A percentile compares a stretch with the other conserved stretches of the same genome.
Conservation (phyloP, 1,140 invertebrate species). For the Drosophila repletoides region DNA sequence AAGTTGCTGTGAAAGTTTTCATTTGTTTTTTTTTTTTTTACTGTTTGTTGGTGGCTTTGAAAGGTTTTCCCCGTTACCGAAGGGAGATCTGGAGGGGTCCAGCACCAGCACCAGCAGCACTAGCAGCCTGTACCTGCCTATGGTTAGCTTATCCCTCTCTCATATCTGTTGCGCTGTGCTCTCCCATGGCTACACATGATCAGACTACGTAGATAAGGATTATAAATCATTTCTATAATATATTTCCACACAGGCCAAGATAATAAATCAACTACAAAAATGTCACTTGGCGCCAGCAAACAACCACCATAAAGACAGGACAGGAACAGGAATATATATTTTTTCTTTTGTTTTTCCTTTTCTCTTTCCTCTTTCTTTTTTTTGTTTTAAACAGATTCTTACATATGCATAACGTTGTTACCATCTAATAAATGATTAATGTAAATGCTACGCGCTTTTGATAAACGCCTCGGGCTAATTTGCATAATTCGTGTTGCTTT, state of each 20-base stretch:
- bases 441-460: slow-evolving; percentile 64
- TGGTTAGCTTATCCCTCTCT: neutral
- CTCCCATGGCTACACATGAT: slow-evolving; percentile 54
- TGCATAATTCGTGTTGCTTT: slow-evolving; percentile 64
- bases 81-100: no score
- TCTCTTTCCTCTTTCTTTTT: neutral
- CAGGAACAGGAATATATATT: slow-evolving; percentile 7
- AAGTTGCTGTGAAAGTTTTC: slow-evolving; percentile 52
- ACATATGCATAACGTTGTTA: slow-evolving; percentile 56
- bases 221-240: slow-evolving; percentile 77
- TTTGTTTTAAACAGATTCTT: slow-evolving; percentile 53
- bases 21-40: no score
- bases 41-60: slow-evolving; percentile 4
- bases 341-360: slow-evolving; percentile 15
- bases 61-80: slow-evolving; percentile 14
- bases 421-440: slow-evolving; percentile 70
- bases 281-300: slow-evolving; percentile 72
- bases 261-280: slow-evolving; percentile 73
- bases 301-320: slow-evolving; percentile 42
- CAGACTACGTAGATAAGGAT: slow-evolving; percentile 68
- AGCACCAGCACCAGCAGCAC: no score
- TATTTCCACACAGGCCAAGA: slow-evolving; percentile 69
- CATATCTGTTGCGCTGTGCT: slow-evolving; percentile 25
- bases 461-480: slow-evolving; percentile 60
- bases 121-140: slow-evolving; percentile 5